Evolutionary conservation across 1,140 invertebrate species (phyloP).

Genomic region (Rhopalosiphum maidis): DNA sequence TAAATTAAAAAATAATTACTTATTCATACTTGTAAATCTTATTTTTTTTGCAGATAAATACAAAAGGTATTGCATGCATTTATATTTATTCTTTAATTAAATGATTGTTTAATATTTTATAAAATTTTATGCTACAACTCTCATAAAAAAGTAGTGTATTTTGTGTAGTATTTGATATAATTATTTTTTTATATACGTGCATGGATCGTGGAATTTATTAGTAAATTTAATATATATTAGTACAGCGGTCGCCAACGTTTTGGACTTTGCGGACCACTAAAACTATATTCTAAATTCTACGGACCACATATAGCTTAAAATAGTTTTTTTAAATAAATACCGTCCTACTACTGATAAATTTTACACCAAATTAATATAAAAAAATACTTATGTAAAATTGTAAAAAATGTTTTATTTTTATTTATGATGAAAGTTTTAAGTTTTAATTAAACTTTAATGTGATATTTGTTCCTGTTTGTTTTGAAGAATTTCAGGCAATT

Average conservation of each 20-base stretch:
- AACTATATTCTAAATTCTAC: too few relatives aligned
- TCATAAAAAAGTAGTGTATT: not conserved
- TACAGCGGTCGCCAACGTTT: not conserved
- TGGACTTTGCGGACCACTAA: too few relatives aligned
- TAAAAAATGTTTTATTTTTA: not conserved
- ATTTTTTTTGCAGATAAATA: too few relatives aligned
- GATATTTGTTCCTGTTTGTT: slow-evolving; percentile 58
- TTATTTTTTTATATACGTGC: not conserved
- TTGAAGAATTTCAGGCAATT: slow-evolving; percentile 53
- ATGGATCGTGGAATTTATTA: too few relatives aligned
- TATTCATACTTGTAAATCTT: not conserved
- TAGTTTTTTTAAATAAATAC: too few relatives aligned
- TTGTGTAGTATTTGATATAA: not conserved
- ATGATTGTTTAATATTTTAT: not conserved
- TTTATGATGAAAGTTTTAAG: not conserved
- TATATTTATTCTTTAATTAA: not conserved
- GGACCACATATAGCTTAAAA: too few relatives aligned
- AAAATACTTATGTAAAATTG: not conserved
- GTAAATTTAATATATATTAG: not conserved
- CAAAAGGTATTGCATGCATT: not conserved
- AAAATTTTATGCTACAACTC: too few relatives aligned
- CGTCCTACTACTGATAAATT: too few relatives aligned
- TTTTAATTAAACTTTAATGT: not conserved
- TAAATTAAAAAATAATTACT: not conserved
- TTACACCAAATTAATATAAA: not conserved